These are phyloP conservation scores for Phrynocephalus vlangalii DNA, from an alignment of 2,797 vertebrate genomes.

Conservation along the genomic window DNA sequence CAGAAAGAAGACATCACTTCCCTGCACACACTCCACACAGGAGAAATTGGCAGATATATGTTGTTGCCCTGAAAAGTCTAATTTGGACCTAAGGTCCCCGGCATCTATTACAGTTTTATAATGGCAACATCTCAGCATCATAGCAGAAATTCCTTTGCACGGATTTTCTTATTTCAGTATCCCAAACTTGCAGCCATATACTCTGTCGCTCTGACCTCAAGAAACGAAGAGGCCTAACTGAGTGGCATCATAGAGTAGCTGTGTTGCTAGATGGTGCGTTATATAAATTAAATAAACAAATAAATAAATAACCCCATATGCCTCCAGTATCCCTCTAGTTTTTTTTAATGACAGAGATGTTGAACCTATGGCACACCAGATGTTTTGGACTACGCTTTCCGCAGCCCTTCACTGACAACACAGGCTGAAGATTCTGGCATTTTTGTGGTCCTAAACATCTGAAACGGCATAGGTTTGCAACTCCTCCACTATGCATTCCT, in stretches of 20 bases:
- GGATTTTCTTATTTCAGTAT: not conserved
- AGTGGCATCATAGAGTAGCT: not conserved
- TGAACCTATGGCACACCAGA: not conserved
- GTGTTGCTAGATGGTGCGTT: too few species aligned
- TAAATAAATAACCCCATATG: not conserved
- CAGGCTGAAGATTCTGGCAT: not conserved
- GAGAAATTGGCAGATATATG: not conserved
- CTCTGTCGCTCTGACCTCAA: not conserved
- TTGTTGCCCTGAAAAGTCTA: not conserved
- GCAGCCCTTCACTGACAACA: not conserved
- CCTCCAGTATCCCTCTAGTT: not conserved
- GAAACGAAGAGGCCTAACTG: not conserved
- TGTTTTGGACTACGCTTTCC: not conserved
- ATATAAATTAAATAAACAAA: too few species aligned
- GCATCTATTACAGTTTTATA: not conserved
- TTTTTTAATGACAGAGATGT: not conserved
- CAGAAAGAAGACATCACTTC: not conserved
- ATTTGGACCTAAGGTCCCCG: not conserved
- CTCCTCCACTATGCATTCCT: not conserved
- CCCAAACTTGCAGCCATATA: not conserved
- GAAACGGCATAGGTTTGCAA: not conserved
- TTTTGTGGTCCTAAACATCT: not conserved
- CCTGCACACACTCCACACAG: not conserved
- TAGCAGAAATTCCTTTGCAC: not conserved
- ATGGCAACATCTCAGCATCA: too few species aligned